phyloP scores from a whole-genome alignment of 2,888 invertebrate genomes.

The Torymus tubicola region DNA sequence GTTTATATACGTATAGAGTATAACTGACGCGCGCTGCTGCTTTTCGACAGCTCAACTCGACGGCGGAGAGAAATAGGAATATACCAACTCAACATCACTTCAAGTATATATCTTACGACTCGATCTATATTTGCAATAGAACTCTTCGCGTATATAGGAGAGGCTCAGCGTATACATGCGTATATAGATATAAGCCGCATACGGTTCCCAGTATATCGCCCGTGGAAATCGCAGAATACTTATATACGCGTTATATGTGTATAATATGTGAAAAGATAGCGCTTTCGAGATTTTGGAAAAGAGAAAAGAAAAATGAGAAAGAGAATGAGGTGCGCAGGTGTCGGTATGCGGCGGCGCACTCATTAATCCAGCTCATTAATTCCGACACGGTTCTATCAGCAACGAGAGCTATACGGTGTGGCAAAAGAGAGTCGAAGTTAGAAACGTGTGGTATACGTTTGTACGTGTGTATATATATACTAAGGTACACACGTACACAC shows the following conservation, averaged over 20 bases:
- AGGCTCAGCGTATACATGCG: too few relatives aligned
- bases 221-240: slow-evolving; percentile 2
- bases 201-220: slow-evolving; percentile 9
- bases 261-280: slow-evolving; percentile 37
- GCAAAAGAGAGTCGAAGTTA: neutral
- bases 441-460: neutral
- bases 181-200: too few relatives aligned
- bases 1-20: too few relatives aligned
- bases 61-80: too few relatives aligned
- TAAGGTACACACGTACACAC: neutral
- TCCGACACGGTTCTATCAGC: neutral
- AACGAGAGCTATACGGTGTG: neutral
- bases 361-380: slow-evolving; percentile 45
- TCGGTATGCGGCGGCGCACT: neutral
- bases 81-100: too few relatives aligned
- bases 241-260: neutral
- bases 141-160: too few relatives aligned
- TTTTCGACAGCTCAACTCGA: too few relatives aligned
- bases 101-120: too few relatives aligned
- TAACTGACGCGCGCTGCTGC: too few relatives aligned
- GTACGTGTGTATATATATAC: neutral
- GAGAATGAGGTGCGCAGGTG: slow-evolving; percentile 1
- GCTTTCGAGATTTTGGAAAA: slow-evolving; percentile 18
- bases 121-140: too few relatives aligned
- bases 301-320: neutral